Evolutionary conservation across 2,113 vertebrate species (phyloP).

Genomic region (Agapornis roseicollis): DNA sequence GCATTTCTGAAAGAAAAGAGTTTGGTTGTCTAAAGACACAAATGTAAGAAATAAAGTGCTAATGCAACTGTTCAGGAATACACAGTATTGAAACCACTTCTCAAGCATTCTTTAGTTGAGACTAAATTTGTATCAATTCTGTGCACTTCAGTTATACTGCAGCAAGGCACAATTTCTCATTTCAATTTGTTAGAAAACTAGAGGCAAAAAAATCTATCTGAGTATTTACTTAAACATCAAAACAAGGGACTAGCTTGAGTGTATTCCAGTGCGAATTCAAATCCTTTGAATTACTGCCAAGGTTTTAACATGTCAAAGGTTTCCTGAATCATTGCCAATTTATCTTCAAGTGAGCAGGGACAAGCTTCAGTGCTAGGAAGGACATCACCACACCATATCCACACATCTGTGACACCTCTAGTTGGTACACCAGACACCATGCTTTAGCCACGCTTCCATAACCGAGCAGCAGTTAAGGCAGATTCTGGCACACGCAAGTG

Average conservation of each 20-base stretch:
- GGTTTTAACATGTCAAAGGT: background rate
- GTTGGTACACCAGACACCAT: constrained; percentile 55
- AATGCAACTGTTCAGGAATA: background rate
- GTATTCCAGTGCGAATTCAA: background rate
- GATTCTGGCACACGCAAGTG: constrained; percentile 68
- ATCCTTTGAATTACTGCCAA: background rate
- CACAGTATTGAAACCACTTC: background rate
- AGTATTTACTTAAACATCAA: background rate
- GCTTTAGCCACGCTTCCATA: constrained; percentile 57
- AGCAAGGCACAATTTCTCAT: background rate
- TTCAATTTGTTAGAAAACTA: background rate
- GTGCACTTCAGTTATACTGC: background rate
- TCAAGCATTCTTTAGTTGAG: background rate
- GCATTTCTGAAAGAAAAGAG: background rate
- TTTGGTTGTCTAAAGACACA: background rate
- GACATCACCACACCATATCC: background rate
- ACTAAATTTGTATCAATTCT: background rate
- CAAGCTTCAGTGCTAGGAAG: background rate
- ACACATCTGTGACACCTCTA: background rate
- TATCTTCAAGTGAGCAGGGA: background rate
- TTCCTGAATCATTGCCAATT: background rate
- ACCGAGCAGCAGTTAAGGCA: constrained; percentile 56
- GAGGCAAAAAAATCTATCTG: background rate
- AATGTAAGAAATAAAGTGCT: background rate
- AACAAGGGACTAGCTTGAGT: background rate